phyloP scores from a whole-genome alignment of 2,888 invertebrate species.

The Xestia ashworthii region DNA sequence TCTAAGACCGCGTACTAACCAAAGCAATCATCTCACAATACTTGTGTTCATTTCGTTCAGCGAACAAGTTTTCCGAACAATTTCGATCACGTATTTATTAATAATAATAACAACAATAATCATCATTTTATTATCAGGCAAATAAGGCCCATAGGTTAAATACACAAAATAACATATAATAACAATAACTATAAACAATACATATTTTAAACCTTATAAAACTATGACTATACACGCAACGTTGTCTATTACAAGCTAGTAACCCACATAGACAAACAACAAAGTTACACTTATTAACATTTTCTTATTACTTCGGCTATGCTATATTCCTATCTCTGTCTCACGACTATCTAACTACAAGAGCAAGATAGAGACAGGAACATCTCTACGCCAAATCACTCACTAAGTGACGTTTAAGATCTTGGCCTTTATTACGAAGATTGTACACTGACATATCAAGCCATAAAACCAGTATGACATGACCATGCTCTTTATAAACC shows the following conservation, averaged over 20 bases:
- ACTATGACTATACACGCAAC: too few relatives aligned
- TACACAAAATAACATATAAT: too few relatives aligned
- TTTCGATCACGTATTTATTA: not conserved
- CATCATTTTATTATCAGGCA: too few relatives aligned
- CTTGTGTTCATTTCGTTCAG: not conserved
- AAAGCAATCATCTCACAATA: not conserved
- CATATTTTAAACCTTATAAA: too few relatives aligned
- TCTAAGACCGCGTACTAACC: too few relatives aligned
- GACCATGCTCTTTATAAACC: too few relatives aligned
- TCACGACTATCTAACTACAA: too few relatives aligned
- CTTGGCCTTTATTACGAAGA: not conserved
- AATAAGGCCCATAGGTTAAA: too few relatives aligned
- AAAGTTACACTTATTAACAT: not conserved
- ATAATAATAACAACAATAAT: too few relatives aligned
- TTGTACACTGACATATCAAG: not conserved
- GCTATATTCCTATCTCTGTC: not conserved
- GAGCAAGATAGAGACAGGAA: not conserved
- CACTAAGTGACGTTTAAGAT: not conserved
- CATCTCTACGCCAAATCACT: not conserved
- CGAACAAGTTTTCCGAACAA: not conserved
- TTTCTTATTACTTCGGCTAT: not conserved
- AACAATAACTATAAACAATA: too few relatives aligned
- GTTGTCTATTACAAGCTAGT: not conserved
- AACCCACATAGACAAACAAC: not conserved
- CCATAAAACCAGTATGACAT: too few relatives aligned